Evolutionary conservation across 2,888 invertebrate species (phyloP).

Genomic region (Chalcosyrphus nemorum): DNA sequence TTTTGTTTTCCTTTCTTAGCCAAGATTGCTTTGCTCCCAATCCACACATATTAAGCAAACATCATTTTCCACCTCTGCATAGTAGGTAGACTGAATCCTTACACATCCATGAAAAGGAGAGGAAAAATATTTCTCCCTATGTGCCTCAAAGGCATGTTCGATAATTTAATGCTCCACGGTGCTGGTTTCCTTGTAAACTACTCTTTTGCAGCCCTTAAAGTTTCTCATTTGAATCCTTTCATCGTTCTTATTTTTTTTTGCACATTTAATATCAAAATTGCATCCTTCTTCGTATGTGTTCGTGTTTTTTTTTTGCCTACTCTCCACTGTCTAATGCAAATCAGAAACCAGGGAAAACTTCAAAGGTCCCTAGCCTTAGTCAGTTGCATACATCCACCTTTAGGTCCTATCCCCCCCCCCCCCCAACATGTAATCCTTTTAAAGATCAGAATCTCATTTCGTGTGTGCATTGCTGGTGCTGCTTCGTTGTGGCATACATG

Average conservation of each 20-base stretch:
- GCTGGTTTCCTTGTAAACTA: slow-evolving; percentile 28
- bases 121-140: slow-evolving; percentile 13
- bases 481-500: slow-evolving; percentile 3
- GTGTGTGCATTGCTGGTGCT: background rate
- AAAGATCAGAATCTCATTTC: slow-evolving; percentile 36
- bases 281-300: slow-evolving; percentile 6
- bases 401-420: background rate
- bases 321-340: slow-evolving; percentile 32
- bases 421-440: slow-evolving; percentile 12
- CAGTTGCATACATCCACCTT: background rate
- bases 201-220: background rate
- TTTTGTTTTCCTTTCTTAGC: background rate
- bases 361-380: slow-evolving; percentile 37
- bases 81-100: background rate
- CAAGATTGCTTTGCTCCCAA: background rate
- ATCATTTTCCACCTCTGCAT: background rate
- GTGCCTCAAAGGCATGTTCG: slow-evolving; percentile 18
- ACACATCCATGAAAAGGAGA: slow-evolving; percentile 3
- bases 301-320: background rate
- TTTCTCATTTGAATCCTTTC: background rate
- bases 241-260: background rate
- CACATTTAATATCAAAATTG: slow-evolving; percentile 56
- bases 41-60: slow-evolving; percentile 3
- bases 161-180: slow-evolving; percentile 37
- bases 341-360: slow-evolving; percentile 19